phyloP scores from a whole-genome alignment of 2,888 invertebrate species.

The Macaria notata region DNA sequence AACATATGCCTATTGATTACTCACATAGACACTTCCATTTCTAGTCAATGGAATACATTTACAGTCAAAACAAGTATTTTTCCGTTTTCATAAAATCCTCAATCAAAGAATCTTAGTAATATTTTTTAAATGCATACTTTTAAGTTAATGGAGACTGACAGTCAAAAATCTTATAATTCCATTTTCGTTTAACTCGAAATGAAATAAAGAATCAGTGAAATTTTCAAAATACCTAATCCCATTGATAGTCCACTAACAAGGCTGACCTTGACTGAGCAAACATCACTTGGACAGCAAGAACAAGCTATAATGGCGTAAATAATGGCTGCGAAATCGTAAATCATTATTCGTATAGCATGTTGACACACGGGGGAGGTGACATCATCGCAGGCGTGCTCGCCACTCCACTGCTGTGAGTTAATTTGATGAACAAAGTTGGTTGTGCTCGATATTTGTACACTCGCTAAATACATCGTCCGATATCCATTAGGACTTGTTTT shows the following conservation, averaged over 20 bases:
- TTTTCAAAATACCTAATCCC: no score
- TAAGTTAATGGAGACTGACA: no score
- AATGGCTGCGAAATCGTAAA: slow-evolving; percentile 36
- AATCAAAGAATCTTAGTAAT: no score
- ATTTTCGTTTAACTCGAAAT: no score
- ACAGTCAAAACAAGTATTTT: no score
- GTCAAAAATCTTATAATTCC: no score
- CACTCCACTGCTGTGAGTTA: slow-evolving; percentile 48
- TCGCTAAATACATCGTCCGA: slow-evolving; percentile 35
- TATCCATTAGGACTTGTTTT: slow-evolving; percentile 7
- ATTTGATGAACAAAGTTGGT: slow-evolving; percentile 49
- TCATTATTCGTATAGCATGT: slow-evolving; percentile 42
- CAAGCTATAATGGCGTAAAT: slow-evolving; percentile 29
- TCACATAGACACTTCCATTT: slow-evolving; percentile 3
- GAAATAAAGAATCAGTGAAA: no score
- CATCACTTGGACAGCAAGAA: slow-evolving; percentile 17
- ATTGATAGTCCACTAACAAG: neutral
- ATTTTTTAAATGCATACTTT: no score
- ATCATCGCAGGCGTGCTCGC: slow-evolving; percentile 48
- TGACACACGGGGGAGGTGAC: slow-evolving; percentile 55
- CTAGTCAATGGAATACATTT: no score
- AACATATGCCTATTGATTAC: slow-evolving; percentile 12
- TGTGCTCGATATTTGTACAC: slow-evolving; percentile 41
- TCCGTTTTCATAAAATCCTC: no score
- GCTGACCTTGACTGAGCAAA: slow-evolving; percentile 22